Evolutionary conservation across 2,888 invertebrate species (phyloP).

Genomic region (Hypsopygia costalis): DNA sequence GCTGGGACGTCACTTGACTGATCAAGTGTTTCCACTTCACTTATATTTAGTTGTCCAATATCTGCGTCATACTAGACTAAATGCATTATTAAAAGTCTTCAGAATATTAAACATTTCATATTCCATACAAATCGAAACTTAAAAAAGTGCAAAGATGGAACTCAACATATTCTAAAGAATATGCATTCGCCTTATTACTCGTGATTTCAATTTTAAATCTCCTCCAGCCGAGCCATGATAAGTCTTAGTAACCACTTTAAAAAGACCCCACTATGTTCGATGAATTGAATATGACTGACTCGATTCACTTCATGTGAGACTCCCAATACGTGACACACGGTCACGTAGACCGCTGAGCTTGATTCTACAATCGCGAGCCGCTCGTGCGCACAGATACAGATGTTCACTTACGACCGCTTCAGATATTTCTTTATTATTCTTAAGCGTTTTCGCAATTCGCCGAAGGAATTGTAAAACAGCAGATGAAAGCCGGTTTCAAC

Average conservation of each 20-base stretch:
- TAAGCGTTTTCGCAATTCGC: constrained; percentile 8
- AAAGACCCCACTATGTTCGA: constrained; percentile 1
- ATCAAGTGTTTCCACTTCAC: too few species aligned
- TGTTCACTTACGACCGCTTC: constrained; percentile 24
- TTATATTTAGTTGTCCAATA: too few species aligned
- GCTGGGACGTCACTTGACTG: too few species aligned
- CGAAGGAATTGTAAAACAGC: constrained; percentile 12
- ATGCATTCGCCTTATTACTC: not conserved
- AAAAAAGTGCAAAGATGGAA: too few species aligned
- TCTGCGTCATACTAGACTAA: too few species aligned
- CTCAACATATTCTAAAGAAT: not conserved
- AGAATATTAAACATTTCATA: too few species aligned
- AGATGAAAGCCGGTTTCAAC: not conserved
- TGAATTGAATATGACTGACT: constrained; percentile 11
- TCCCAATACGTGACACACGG: constrained; percentile 31
- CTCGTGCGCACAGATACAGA: constrained; percentile 38
- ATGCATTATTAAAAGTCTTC: too few species aligned
- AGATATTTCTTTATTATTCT: constrained; percentile 22
- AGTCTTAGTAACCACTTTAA: constrained; percentile 5
- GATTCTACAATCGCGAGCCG: constrained; percentile 31
- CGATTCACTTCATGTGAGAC: not conserved
- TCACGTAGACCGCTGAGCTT: constrained; percentile 35
- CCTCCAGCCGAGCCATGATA: not conserved
- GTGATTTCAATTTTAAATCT: not conserved
- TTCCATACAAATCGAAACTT: too few species aligned